Evolutionary conservation across 2,113 vertebrate genomes (phyloP).

Genomic region (Scatophagus argus): DNA sequence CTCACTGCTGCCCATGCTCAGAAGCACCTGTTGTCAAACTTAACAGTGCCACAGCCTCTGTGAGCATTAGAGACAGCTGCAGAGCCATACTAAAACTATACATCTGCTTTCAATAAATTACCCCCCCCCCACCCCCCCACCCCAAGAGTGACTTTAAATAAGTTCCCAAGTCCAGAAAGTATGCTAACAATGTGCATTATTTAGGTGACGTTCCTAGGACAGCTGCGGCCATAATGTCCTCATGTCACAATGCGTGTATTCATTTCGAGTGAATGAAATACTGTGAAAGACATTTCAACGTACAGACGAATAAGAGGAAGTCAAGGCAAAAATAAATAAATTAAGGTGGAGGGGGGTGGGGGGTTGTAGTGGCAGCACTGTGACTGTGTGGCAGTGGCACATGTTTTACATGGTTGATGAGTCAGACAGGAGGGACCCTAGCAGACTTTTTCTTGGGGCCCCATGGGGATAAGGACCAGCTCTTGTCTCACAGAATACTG

Average conservation of each 20-base stretch:
- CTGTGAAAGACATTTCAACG: neutral
- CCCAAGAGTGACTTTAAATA: neutral
- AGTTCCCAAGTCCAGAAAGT: neutral
- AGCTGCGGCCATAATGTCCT: neutral
- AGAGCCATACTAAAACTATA: neutral
- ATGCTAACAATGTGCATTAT: neutral
- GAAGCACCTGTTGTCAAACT: neutral
- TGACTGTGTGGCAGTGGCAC: too few relatives aligned
- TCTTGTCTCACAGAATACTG: too few relatives aligned
- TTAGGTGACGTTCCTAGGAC: neutral
- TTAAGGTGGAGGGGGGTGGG: too few relatives aligned
- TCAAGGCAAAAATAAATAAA: neutral
- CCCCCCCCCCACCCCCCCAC: too few relatives aligned
- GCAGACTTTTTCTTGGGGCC: too few relatives aligned
- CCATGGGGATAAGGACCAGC: too few relatives aligned
- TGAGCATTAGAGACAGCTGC: slow-evolving; percentile 3
- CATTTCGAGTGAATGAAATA: neutral
- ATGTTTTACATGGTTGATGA: too few relatives aligned
- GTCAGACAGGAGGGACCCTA: too few relatives aligned
- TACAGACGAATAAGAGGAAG: neutral
- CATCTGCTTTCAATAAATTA: neutral
- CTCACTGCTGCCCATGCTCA: neutral
- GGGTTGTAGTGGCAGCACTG: too few relatives aligned
- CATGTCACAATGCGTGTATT: too few relatives aligned
- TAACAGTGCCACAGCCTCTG: neutral